Base-by-base conservation (phyloP, 2,113 vertebrate genomes). In the Oncorhynchus tshawytscha region DNA sequence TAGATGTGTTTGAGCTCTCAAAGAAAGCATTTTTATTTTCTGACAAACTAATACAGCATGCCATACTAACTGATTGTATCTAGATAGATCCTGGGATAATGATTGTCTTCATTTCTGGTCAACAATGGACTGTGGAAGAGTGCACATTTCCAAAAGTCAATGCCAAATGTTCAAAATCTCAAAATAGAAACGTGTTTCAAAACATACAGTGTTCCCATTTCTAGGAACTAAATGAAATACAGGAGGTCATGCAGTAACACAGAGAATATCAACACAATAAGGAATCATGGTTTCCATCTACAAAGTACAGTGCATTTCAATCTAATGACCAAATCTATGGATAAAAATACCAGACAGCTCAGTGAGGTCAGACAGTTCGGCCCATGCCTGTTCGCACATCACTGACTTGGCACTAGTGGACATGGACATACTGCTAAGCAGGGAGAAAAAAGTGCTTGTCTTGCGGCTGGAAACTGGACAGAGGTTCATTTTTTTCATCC, bases 361-460 rank as follows among this genome's bases (percentile, higher is more conserved):
- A 69, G 59, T 65, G 39, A 73, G 76, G 77, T 81, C 81, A 76
- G 71, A 80, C 45, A 81, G 78, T 54, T 78, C 2, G 1, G 39
- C 64, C 72, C 39, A 45, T 78, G 74, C 39, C 78, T 67, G 73
- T 84, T 85, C 76, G 12, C 60, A 62, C 57, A 77, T 74, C 57
- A 27, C 11, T 76, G 78, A 82, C 77, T 78, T 59, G 72, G 73
- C 74, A 49, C 59, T 71, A 78, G 45, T 71, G 78, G 72, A 62
- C 22, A 65, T 57, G 54, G 72, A 64, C 60, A 20, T 82, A 79
- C 48, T 67, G 66, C 66, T 65, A 77, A 75, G 69, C 68, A 67
- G 74, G 79, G 74, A 73, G 76, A 74, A 82, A 80, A 77, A 81
- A 76, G 45, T 70, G 85, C 83, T 82, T 82, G 76, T 82, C 76